These are phyloP conservation scores for Axinella damicornis DNA, from an alignment of 37 sponge, comb jelly and placozoan species.

Conservation along the genomic window DNA sequence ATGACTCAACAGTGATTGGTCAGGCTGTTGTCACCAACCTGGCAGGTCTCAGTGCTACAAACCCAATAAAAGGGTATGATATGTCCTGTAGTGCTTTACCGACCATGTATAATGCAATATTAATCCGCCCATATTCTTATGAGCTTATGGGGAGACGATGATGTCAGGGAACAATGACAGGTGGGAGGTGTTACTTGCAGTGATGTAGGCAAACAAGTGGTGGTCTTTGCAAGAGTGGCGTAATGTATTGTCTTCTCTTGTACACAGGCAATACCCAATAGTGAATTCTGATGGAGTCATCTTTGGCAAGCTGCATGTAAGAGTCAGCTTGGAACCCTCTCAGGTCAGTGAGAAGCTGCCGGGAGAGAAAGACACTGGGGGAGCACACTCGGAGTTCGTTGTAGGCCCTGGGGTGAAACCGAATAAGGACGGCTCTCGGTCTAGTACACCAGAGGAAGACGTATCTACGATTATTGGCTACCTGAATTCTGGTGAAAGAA, in stretches of 20 bases:
- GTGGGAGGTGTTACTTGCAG: not conserved
- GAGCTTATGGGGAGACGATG: not conserved
- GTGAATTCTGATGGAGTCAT: slow-evolving; percentile 29
- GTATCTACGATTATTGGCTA: not conserved
- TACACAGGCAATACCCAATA: slow-evolving; percentile 21
- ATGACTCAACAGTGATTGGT: slow-evolving; percentile 73
- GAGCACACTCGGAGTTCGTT: not conserved
- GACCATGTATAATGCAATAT: too few relatives aligned
- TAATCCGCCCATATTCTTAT: too few relatives aligned
- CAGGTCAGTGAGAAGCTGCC: not conserved
- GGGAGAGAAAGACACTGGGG: not conserved
- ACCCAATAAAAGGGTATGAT: slow-evolving; percentile 49
- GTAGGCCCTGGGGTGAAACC: slow-evolving; percentile 18
- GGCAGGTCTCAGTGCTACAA: slow-evolving; percentile 3
- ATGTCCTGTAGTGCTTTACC: too few relatives aligned
- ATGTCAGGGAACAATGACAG: not conserved
- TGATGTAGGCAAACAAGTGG: too few relatives aligned
- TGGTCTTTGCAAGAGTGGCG: too few relatives aligned
- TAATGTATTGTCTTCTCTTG: not conserved
- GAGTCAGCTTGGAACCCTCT: slow-evolving; percentile 23
- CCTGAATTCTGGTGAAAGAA: not conserved
- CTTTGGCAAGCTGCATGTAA: slow-evolving; percentile 47
- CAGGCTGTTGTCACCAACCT: slow-evolving; percentile 41
- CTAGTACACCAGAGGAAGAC: not conserved
- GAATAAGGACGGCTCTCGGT: not conserved